Percentiles rank a stretch among this genome's conserved stretches.
Conservation (phyloP, 2,113 vertebrate genomes). For the Platichthys flesus region DNA sequence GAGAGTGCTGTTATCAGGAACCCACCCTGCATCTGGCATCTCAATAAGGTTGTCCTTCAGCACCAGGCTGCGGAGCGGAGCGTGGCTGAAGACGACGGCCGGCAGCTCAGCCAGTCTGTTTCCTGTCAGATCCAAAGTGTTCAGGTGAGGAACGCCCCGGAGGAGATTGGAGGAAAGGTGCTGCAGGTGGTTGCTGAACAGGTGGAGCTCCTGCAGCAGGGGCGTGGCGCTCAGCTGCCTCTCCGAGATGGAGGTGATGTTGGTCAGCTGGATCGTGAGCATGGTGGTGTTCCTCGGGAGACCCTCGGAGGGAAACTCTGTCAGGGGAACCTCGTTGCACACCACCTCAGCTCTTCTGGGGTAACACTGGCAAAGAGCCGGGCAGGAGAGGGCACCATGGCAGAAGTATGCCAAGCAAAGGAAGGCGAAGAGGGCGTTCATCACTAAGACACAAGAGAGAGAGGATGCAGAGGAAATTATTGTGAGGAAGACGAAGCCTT, state of each 20-base stretch:
- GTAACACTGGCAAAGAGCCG: conserved; percentile 76
- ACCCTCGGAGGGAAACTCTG: conserved; percentile 63
- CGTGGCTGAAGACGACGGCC: conserved; percentile 66
- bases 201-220: conserved; percentile 83
- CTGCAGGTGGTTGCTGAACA: conserved; percentile 83
- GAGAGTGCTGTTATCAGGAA: conserved; percentile 74
- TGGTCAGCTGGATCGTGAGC: conserved; percentile 86
- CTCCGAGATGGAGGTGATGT: conserved; percentile 74
- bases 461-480: neutral
- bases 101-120: conserved; percentile 82
- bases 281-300: conserved; percentile 73
- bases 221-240: conserved; percentile 70
- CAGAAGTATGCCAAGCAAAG: conserved; percentile 57
- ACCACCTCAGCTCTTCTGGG: conserved; percentile 73
- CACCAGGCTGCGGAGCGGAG: conserved; percentile 78
- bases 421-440: conserved; percentile 58
- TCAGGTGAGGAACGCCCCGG: conserved; percentile 70
- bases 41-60: conserved; percentile 83
- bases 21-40: conserved; percentile 60
- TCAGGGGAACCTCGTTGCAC: conserved; percentile 76
- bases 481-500: neutral
- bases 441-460: conserved; percentile 43
- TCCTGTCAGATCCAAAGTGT: conserved; percentile 84
- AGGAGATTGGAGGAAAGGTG: conserved; percentile 78
- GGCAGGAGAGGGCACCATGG: conserved; percentile 65